Conservation (phyloP, 2,797 vertebrate genomes). For the Platyrinchus mystaceus region DNA sequence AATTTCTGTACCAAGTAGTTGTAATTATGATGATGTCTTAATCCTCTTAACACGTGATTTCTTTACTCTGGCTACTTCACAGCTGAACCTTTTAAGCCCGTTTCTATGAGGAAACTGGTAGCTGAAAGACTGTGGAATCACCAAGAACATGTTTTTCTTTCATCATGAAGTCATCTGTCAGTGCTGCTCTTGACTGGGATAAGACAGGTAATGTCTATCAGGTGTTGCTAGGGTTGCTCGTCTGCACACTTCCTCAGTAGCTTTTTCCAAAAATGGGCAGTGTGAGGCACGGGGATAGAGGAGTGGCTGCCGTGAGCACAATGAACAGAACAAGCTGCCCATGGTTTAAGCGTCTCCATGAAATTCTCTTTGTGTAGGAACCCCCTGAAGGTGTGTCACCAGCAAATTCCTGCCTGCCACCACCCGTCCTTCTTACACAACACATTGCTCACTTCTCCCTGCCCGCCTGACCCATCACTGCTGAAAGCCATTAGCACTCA, state of each 20-base stretch:
- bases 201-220: neutral
- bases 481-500: neutral
- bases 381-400: neutral
- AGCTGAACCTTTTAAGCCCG: neutral
- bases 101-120: neutral
- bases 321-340: neutral
- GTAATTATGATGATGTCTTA: neutral
- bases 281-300: neutral
- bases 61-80: neutral
- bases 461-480: neutral
- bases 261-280: neutral
- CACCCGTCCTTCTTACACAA: fast-evolving
- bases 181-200: neutral
- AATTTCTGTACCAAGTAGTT: neutral
- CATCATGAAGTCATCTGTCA: neutral
- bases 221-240: neutral
- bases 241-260: neutral
- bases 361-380: neutral
- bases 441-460: neutral
- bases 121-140: neutral
- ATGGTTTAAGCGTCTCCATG: neutral
- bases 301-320: neutral
- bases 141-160: neutral
- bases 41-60: neutral
- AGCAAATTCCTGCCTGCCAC: neutral